Evolutionary conservation across 1,140 invertebrate genomes (phyloP).

Genomic region (Drosophila orena): DNA sequence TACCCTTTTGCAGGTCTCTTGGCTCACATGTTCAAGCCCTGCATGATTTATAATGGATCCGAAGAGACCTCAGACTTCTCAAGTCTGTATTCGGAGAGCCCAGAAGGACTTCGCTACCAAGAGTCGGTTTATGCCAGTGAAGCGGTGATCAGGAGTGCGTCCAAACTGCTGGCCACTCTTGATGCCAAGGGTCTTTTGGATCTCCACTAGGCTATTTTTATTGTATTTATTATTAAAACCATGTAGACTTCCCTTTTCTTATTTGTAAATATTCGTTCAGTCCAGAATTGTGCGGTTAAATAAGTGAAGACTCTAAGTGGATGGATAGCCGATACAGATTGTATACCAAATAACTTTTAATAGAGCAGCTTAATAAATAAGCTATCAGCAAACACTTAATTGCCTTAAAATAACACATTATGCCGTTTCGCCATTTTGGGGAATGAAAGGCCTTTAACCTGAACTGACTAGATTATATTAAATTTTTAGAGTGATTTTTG

Average conservation of each 20-base stretch:
- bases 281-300: too few species aligned
- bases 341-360: not conserved
- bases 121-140: conserved; percentile 37
- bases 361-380: not conserved
- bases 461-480: not conserved
- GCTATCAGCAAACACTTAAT: not conserved
- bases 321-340: not conserved
- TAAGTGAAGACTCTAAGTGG: too few species aligned
- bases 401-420: not conserved
- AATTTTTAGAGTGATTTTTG: too few species aligned
- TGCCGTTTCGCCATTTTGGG: not conserved
- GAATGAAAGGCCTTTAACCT: not conserved
- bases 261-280: too few species aligned
- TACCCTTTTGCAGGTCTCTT: conserved; percentile 16
- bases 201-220: too few species aligned
- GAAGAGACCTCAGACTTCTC: conserved; percentile 43
- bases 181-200: too few species aligned
- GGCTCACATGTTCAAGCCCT: conserved; percentile 37
- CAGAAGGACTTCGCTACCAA: conserved; percentile 20
- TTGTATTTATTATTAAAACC: too few species aligned
- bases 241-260: too few species aligned
- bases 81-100: conserved; percentile 21
- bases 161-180: not conserved
- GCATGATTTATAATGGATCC: conserved; percentile 52
- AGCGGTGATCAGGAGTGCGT: conserved; percentile 28